Evolutionary conservation across 2,888 invertebrate species (phyloP).

Genomic region (Tipula confusa): DNA sequence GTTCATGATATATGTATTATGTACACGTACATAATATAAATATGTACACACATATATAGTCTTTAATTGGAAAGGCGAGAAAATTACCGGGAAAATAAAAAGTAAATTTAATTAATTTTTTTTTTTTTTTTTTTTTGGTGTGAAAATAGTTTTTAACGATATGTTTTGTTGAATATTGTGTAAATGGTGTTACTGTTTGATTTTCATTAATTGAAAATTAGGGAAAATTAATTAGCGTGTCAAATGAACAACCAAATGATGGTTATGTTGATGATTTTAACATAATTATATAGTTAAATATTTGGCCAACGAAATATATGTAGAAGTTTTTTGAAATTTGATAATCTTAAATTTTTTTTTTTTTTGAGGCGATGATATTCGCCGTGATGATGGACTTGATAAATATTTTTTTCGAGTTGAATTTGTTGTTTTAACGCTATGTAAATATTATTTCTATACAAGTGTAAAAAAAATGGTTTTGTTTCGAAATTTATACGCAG

Average conservation of each 20-base stretch:
- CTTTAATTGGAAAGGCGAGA: conserved; percentile 12
- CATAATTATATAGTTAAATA: neutral
- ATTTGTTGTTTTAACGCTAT: neutral
- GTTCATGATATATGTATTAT: neutral
- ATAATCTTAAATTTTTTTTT: neutral
- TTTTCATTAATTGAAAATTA: conserved; percentile 16
- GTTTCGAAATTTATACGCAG: no score
- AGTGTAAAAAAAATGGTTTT: no score
- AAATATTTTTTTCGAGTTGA: neutral
- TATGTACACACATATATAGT: neutral
- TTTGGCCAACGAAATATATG: neutral
- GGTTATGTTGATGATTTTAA: neutral
- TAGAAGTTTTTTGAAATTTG: neutral
- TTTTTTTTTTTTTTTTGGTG: neutral
- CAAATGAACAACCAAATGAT: conserved; percentile 12
- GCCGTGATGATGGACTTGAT: neutral
- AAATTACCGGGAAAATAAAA: conserved; percentile 14
- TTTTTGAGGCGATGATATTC: neutral
- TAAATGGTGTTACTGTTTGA: neutral
- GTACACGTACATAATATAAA: neutral
- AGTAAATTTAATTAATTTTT: neutral
- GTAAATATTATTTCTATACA: neutral
- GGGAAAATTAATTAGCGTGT: conserved; percentile 1
- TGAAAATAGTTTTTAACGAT: conserved; percentile 9
- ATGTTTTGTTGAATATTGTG: neutral